These are phyloP conservation scores for Drosophila anceps DNA, from an alignment of 2,888 invertebrate species.

Conservation along the genomic window DNA sequence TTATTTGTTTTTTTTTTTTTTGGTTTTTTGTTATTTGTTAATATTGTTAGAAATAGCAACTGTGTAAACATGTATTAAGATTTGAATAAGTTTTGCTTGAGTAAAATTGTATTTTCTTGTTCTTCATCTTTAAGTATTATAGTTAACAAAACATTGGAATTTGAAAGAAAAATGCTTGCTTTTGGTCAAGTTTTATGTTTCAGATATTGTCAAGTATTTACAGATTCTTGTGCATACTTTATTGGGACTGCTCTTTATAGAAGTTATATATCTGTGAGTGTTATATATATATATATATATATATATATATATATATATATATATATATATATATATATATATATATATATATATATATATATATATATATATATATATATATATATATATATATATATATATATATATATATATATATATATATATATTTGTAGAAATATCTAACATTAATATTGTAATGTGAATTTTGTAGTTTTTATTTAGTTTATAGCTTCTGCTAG, in stretches of 20 bases:
- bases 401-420: slow-evolving; percentile 1
- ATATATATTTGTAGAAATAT: slow-evolving; percentile 9
- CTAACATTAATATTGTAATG: slow-evolving; percentile 13
- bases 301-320: slow-evolving; percentile 4
- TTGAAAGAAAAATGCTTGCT: not conserved
- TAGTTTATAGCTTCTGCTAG: no score
- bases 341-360: slow-evolving; percentile 8
- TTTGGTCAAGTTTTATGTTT: slow-evolving; percentile 30
- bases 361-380: not conserved
- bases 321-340: slow-evolving; percentile 2
- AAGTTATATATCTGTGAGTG: slow-evolving; percentile 1
- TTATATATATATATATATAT: not conserved
- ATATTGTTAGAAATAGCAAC: slow-evolving; percentile 12
- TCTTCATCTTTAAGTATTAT: not conserved
- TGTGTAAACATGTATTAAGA: slow-evolving; percentile 11
- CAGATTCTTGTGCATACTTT: slow-evolving; percentile 17
- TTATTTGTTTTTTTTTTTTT: not conserved
- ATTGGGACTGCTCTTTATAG: slow-evolving; percentile 7
- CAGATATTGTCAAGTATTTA: slow-evolving; percentile 48
- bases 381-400: slow-evolving; percentile 1
- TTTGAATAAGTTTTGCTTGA: slow-evolving; percentile 8
- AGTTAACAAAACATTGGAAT: not conserved
- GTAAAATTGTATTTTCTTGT: slow-evolving; percentile 1
- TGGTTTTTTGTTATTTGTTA: not conserved
- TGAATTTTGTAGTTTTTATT: slow-evolving; percentile 1